phyloP scores from a whole-genome alignment of 2,797 vertebrate genomes.

The Oreortyx pictus region DNA sequence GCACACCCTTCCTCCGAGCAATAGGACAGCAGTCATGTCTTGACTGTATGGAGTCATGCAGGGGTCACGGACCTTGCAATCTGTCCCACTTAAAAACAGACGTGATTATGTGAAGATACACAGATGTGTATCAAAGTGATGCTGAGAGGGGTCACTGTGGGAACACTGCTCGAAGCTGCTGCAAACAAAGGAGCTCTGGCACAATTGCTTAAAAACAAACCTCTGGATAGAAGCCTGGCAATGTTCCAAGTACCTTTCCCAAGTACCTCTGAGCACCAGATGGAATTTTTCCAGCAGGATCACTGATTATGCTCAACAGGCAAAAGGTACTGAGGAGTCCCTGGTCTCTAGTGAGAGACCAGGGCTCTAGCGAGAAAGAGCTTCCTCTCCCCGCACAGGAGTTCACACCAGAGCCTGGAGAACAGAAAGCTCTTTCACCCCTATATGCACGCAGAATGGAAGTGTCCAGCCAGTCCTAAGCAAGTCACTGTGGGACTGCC shows the following conservation, averaged over 20 bases:
- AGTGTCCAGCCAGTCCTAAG: neutral
- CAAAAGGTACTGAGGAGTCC: slow-evolving; percentile 47
- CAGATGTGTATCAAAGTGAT: neutral
- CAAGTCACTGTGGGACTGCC: slow-evolving; percentile 17
- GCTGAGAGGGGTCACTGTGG: slow-evolving; percentile 11
- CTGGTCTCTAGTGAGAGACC: neutral
- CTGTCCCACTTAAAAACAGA: neutral
- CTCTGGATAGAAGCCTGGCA: slow-evolving; percentile 44
- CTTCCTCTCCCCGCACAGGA: neutral
- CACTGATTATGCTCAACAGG: neutral
- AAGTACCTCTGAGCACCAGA: slow-evolving; percentile 4
- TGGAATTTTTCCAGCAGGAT: slow-evolving; percentile 53
- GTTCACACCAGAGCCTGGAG: slow-evolving; percentile 2
- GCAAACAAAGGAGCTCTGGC: neutral
- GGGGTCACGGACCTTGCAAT: neutral
- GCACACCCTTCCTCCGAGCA: neutral
- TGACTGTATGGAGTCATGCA: neutral
- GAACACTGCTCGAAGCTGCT: slow-evolving; percentile 12
- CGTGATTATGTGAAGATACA: neutral
- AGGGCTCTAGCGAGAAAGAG: neutral
- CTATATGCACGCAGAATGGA: neutral
- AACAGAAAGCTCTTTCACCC: slow-evolving; percentile 66
- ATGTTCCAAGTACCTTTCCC: slow-evolving; percentile 3
- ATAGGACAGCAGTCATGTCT: neutral
- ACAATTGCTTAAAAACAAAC: slow-evolving; percentile 53